Conservation (phyloP, 2,797 vertebrate species). For the Acrossocheilus fasciatus region DNA sequence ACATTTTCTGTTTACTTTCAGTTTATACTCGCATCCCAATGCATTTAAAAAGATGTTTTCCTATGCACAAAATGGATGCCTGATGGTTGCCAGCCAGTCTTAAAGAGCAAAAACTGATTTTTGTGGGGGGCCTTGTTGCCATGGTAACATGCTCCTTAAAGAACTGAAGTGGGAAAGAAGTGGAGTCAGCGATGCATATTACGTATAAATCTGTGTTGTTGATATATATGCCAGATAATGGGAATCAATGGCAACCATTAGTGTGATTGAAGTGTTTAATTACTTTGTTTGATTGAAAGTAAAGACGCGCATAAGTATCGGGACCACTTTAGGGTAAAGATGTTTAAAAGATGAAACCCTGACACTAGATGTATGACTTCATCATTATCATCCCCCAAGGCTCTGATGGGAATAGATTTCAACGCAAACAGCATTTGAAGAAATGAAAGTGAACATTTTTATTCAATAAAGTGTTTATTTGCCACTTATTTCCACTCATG, state of each 20-base stretch:
- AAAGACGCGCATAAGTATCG: neutral
- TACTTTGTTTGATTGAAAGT: slow-evolving; percentile 40
- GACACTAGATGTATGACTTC: slow-evolving; percentile 35
- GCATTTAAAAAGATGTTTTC: neutral
- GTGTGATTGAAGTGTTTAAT: slow-evolving; percentile 36
- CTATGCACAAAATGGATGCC: slow-evolving; percentile 13
- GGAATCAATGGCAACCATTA: slow-evolving; percentile 39
- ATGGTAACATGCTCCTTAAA: slow-evolving; percentile 52
- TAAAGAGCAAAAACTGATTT: slow-evolving; percentile 17
- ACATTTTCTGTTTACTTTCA: neutral
- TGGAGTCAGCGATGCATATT: slow-evolving; percentile 28
- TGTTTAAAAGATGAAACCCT: slow-evolving; percentile 22
- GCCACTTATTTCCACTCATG: neutral
- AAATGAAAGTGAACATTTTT: neutral
- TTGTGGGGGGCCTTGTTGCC: slow-evolving; percentile 52
- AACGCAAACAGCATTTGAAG: slow-evolving; percentile 23
- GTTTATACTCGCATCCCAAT: neutral
- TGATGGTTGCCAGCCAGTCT: slow-evolving; percentile 37
- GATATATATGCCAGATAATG: slow-evolving; percentile 36
- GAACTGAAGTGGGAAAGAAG: slow-evolving; percentile 28
- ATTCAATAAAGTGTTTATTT: slow-evolving; percentile 11
- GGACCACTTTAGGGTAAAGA: slow-evolving; percentile 22
- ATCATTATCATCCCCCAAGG: neutral
- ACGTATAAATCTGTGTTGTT: slow-evolving; percentile 6
- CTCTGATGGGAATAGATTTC: neutral